Evolutionary conservation across 2,888 invertebrate genomes (phyloP).

Genomic region (Hipparchia sbordonii): DNA sequence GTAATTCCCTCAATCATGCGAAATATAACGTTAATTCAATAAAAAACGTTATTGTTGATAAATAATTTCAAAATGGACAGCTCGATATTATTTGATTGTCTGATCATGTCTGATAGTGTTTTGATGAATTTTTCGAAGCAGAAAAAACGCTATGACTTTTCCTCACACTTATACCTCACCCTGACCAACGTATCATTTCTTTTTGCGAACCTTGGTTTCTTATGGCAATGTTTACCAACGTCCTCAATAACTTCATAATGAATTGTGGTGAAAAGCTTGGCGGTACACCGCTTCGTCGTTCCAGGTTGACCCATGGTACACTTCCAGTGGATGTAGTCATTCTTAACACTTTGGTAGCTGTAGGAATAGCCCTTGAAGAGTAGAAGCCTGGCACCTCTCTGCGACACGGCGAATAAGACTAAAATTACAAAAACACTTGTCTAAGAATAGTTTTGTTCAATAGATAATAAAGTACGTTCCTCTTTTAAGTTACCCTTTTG

Average conservation of each 20-base stretch:
- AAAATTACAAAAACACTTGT: constrained; percentile 42
- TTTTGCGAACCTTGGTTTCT: constrained; percentile 54
- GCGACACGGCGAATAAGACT: constrained; percentile 61
- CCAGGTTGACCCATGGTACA: constrained; percentile 63
- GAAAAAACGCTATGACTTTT: background rate
- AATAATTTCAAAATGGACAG: no score
- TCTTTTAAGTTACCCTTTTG: no score
- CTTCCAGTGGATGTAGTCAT: constrained; percentile 55
- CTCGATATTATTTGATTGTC: no score
- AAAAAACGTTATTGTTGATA: no score
- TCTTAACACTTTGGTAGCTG: constrained; percentile 47
- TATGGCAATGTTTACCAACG: constrained; percentile 52
- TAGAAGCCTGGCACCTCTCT: constrained; percentile 59
- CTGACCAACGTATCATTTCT: constrained; percentile 25
- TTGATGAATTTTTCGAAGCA: background rate
- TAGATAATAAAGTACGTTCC: background rate
- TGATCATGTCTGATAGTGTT: background rate
- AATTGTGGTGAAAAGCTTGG: constrained; percentile 54
- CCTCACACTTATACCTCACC: constrained; percentile 8
- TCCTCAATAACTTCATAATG: constrained; percentile 49
- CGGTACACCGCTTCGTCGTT: constrained; percentile 56
- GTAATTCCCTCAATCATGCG: no score
- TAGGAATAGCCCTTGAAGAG: constrained; percentile 60
- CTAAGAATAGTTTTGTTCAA: background rate
- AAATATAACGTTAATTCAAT: no score